Percentiles rank a stretch among this genome's conserved stretches.
phyloP scores from a whole-genome alignment of 2,888 invertebrate genomes.

The Plutella xylostella region DNA sequence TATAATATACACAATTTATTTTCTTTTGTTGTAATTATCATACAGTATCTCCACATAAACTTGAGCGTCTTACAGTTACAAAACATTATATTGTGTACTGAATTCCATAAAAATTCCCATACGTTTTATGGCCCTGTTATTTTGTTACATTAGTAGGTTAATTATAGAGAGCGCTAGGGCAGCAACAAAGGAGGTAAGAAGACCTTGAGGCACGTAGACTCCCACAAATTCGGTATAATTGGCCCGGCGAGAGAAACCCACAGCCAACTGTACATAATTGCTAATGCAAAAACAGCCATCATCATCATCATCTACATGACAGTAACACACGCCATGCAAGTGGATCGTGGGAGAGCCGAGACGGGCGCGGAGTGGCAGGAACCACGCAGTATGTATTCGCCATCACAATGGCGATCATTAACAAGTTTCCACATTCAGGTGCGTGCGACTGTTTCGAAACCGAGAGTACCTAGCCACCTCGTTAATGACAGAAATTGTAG shows the following conservation, averaged over 20 bases:
- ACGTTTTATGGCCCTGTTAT: neutral
- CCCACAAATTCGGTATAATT: slow-evolving; percentile 59
- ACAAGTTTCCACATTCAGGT: slow-evolving; percentile 53
- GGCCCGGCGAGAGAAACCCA: slow-evolving; percentile 53
- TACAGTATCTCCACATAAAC: too few relatives aligned
- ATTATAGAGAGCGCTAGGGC: slow-evolving; percentile 30
- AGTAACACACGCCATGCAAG: slow-evolving; percentile 56
- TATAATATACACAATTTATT: too few relatives aligned
- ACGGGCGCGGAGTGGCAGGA: slow-evolving; percentile 48
- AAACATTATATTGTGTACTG: slow-evolving; percentile 2
- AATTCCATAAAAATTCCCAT: slow-evolving; percentile 5
- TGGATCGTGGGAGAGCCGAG: slow-evolving; percentile 67
- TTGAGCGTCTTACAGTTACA: slow-evolving; percentile 2
- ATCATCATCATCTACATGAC: slow-evolving; percentile 49
- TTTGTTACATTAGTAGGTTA: slow-evolving; percentile 6
- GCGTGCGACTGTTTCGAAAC: slow-evolving; percentile 61
- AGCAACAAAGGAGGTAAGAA: slow-evolving; percentile 48
- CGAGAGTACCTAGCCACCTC: slow-evolving; percentile 55
- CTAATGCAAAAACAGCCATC: slow-evolving; percentile 60
- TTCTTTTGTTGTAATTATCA: too few relatives aligned
- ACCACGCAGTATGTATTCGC: slow-evolving; percentile 46
- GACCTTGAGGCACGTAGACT: slow-evolving; percentile 38
- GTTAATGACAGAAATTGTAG: too few relatives aligned
- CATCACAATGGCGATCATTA: slow-evolving; percentile 55
- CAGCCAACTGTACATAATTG: slow-evolving; percentile 61